Evolutionary conservation across 2,797 vertebrate species (phyloP).

Genomic region (Otus scops): DNA sequence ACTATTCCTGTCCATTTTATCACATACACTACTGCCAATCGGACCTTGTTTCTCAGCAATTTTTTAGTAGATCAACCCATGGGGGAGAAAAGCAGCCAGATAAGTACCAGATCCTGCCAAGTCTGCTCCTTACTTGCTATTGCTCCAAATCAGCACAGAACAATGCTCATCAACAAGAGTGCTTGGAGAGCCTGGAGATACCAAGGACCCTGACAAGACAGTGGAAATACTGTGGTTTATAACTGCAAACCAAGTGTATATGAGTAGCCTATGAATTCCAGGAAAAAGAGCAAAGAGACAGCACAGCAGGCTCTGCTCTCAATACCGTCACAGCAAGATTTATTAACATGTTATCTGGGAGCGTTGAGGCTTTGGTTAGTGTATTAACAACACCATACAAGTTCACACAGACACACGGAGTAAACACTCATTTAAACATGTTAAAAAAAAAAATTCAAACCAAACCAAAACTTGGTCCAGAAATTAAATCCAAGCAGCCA

Average conservation of each 20-base stretch:
- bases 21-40: not conserved
- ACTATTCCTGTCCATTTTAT: not conserved
- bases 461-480: conserved; percentile 69
- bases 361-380: conserved; percentile 47
- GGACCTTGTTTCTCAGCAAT: not conserved
- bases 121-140: not conserved
- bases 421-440: conserved; percentile 39
- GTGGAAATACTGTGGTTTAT: not conserved
- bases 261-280: not conserved
- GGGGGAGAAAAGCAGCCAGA: not conserved
- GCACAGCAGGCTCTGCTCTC: conserved; percentile 31
- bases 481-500: conserved; percentile 55
- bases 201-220: not conserved
- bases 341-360: not conserved
- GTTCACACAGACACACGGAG: conserved; percentile 31
- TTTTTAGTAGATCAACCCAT: not conserved
- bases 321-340: not conserved
- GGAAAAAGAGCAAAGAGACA: conserved; percentile 19
- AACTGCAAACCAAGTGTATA: not conserved
- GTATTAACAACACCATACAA: conserved; percentile 33
- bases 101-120: not conserved
- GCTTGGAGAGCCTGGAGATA: not conserved
- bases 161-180: not conserved
- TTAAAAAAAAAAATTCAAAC: not conserved
- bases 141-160: not conserved